Evolutionary conservation across 30 jellyfish, hydroid and myxozoan species (phyloP).

Genomic region (Turritopsis dohrnii): DNA sequence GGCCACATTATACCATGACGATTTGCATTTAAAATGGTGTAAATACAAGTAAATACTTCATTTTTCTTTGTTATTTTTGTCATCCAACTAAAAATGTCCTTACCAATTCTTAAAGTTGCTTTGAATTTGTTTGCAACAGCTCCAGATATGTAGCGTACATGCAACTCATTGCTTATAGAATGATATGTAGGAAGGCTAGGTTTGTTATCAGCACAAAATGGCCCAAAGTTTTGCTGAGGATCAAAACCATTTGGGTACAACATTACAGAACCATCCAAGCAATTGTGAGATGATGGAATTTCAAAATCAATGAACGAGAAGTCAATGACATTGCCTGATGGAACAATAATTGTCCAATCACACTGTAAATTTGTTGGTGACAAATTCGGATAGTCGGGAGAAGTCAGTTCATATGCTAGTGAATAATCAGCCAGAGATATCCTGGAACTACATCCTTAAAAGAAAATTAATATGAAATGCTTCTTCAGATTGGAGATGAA

Average conservation of each 20-base stretch:
- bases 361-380: not conserved
- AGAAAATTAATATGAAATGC: too few species aligned
- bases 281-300: not conserved
- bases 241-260: not conserved
- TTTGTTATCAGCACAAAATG: not conserved
- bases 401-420: not conserved
- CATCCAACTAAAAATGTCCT: not conserved
- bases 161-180: not conserved
- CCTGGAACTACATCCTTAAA: not conserved
- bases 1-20: too few species aligned
- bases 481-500: too few species aligned
- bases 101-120: conserved; percentile 13
- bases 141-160: not conserved
- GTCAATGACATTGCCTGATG: conserved; percentile 12
- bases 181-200: not conserved
- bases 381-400: not conserved
- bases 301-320: not conserved
- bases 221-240: not conserved
- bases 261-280: not conserved
- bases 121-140: not conserved
- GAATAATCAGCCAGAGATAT: not conserved
- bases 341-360: conserved; percentile 9
- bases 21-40: not conserved
- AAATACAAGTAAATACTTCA: too few species aligned
- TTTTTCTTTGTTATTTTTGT: too few species aligned